Conservation (phyloP, 2,888 invertebrate genomes). For the Psococerastis gibbosa region DNA sequence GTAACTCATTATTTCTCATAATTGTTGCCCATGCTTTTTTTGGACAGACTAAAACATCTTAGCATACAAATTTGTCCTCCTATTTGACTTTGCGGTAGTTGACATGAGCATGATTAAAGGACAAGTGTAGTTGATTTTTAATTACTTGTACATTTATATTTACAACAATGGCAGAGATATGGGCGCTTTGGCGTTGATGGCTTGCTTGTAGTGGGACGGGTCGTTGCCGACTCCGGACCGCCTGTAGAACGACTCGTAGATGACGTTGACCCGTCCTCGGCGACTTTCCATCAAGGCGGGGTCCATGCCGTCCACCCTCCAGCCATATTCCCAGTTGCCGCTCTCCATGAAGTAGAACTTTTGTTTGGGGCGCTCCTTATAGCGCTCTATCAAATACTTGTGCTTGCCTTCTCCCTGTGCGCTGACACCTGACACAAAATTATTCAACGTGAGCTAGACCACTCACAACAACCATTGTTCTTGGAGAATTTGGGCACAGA, state of each 20-base stretch:
- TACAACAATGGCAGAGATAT: background rate
- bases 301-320: background rate
- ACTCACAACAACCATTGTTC: too few species aligned
- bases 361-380: background rate
- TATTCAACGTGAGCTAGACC: too few species aligned
- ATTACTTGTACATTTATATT: too few species aligned
- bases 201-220: constrained; percentile 1
- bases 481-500: too few species aligned
- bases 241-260: constrained; percentile 4
- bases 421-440: background rate
- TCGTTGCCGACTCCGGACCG: background rate
- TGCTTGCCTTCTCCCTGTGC: background rate
- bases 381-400: background rate
- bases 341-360: constrained; percentile 5
- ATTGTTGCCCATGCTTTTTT: too few species aligned
- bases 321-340: constrained; percentile 6
- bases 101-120: too few species aligned
- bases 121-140: too few species aligned
- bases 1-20: too few species aligned
- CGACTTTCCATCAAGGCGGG: background rate
- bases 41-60: too few species aligned
- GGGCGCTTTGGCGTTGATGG: constrained; percentile 3
- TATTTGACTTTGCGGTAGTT: too few species aligned
- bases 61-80: too few species aligned
- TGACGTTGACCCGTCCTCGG: background rate